Evolutionary conservation across 2,888 invertebrate species (phyloP).

Genomic region (Orthonevra nobilis): DNA sequence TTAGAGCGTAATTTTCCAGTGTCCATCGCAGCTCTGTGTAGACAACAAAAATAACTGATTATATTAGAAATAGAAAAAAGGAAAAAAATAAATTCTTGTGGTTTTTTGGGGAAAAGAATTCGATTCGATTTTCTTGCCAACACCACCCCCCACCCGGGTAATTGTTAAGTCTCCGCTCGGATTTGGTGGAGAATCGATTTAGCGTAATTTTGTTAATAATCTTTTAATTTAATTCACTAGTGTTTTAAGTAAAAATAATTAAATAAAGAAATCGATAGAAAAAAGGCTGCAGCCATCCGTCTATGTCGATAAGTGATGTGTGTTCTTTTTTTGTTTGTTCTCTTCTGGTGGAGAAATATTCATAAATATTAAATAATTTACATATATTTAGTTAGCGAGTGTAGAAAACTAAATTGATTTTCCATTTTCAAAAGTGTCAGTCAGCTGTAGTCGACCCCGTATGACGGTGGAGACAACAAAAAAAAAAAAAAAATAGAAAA

Average conservation of each 20-base stretch:
- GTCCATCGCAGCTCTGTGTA: slow-evolving; percentile 4
- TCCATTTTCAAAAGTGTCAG: slow-evolving; percentile 41
- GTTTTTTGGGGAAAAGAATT: slow-evolving; percentile 28
- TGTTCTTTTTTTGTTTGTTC: no score
- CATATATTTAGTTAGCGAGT: no score
- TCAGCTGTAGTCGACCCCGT: no score
- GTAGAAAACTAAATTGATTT: slow-evolving; percentile 51
- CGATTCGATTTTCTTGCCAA: slow-evolving; percentile 11
- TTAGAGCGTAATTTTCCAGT: slow-evolving; percentile 41
- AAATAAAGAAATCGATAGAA: no score
- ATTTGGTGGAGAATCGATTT: slow-evolving; percentile 60
- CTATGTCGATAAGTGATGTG: no score
- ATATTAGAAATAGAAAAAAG: slow-evolving; percentile 31
- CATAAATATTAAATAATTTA: slow-evolving; percentile 33
- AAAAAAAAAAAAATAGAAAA: no score
- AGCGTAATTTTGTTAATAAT: slow-evolving; percentile 20
- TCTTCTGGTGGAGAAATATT: slow-evolving; percentile 1
- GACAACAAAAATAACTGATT: no score
- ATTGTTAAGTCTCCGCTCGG: slow-evolving; percentile 50
- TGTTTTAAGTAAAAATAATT: slow-evolving; percentile 21
- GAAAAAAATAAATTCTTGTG: slow-evolving; percentile 31
- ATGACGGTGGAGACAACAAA: no score
- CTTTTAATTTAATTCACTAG: not conserved
- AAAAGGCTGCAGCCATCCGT: no score
- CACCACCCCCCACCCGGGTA: slow-evolving; percentile 21